Conservation (phyloP, 2,113 vertebrate genomes). For the Stercorarius parasiticus region DNA sequence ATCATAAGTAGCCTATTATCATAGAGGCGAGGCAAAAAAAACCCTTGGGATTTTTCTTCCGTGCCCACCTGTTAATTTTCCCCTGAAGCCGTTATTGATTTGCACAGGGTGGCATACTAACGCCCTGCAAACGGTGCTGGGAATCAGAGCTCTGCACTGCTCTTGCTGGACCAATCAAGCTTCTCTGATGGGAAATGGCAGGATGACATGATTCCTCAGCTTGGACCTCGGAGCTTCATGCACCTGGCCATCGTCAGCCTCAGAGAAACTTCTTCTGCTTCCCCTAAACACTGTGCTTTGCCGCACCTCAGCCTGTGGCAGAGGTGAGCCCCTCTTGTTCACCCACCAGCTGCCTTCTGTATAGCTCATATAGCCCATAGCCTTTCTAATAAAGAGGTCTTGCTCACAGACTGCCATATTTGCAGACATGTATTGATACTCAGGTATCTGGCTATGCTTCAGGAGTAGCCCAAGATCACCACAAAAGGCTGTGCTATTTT, state of each 20-base stretch:
- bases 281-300: background rate
- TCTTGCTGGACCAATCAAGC: background rate
- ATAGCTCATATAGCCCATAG: background rate
- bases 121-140: background rate
- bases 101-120: background rate
- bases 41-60: background rate
- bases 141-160: background rate
- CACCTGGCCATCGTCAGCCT: background rate
- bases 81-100: background rate
- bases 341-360: background rate
- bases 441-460: background rate
- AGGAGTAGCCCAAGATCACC: background rate
- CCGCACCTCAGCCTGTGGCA: background rate
- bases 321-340: background rate
- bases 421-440: background rate
- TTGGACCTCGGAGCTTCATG: background rate
- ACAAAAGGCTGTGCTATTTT: background rate
- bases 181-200: background rate
- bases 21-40: background rate
- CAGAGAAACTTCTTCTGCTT: background rate
- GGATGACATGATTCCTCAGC: background rate
- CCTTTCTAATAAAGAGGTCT: background rate
- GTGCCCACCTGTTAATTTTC: constrained; percentile 32
- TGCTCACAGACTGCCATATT: background rate
- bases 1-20: background rate